phyloP scores from a whole-genome alignment of 2,797 vertebrate genomes.

The Rhabdomys pumilio region DNA sequence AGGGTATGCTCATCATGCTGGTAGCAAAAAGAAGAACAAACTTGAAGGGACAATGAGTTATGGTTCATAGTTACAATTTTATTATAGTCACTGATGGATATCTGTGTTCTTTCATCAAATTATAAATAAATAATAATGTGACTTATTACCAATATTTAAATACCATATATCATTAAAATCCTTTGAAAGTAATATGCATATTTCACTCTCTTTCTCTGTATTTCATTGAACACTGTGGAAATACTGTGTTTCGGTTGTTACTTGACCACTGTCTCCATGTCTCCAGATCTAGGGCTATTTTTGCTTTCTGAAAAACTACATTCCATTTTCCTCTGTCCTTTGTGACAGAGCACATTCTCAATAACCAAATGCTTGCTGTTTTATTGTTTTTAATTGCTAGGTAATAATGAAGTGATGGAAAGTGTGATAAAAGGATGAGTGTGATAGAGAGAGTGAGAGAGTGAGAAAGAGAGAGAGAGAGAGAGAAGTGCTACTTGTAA shows the following conservation, averaged over 20 bases:
- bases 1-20: not conserved
- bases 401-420: not conserved
- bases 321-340: not conserved
- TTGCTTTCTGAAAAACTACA: not conserved
- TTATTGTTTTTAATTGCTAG: not conserved
- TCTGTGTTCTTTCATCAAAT: not conserved
- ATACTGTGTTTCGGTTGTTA: not conserved
- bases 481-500: not conserved
- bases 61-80: not conserved
- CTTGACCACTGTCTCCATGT: not conserved
- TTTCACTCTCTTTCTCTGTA: not conserved
- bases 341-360: not conserved
- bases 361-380: not conserved
- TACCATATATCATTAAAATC: not conserved
- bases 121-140: slow-evolving; percentile 11
- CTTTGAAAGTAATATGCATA: not conserved
- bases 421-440: not conserved
- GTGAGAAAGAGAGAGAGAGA: not conserved
- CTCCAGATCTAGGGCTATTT: not conserved
- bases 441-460: not conserved
- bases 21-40: not conserved
- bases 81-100: not conserved
- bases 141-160: not conserved
- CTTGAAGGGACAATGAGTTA: not conserved
- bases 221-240: not conserved